A percentile compares a stretch with the other conserved stretches of the same genome.
Conservation (phyloP, 2,113 vertebrate species). For the Peromyscus californicus region DNA sequence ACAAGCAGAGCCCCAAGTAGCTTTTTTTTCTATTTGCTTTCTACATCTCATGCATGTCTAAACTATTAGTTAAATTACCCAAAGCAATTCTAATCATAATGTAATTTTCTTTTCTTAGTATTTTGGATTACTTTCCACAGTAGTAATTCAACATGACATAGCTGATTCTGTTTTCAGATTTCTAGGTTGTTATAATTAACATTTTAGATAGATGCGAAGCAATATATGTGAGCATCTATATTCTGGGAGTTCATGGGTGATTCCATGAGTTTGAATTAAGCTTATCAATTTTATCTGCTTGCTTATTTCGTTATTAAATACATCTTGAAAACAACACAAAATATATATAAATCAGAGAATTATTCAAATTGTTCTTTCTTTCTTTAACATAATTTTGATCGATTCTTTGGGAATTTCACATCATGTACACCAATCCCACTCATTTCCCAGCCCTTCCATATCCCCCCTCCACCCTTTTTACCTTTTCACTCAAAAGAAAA, state of each 20-base stretch:
- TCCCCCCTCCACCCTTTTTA: no score
- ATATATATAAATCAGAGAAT: background rate
- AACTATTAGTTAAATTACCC: background rate
- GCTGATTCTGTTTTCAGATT: background rate
- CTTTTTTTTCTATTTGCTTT: background rate
- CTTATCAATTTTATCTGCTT: background rate
- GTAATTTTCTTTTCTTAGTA: background rate
- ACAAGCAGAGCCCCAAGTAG: background rate
- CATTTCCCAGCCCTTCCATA: no score
- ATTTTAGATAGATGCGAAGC: background rate
- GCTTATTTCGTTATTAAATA: background rate
- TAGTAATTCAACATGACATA: background rate
- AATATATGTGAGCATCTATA: background rate
- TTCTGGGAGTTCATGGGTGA: background rate
- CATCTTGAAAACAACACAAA: background rate
- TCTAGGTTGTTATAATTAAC: background rate
- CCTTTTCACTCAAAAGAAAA: no score
- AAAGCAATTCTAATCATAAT: background rate
- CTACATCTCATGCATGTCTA: background rate
- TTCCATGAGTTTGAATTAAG: background rate
- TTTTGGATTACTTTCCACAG: background rate
- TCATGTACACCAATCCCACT: no score
- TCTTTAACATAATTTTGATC: background rate
- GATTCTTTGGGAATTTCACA: no score
- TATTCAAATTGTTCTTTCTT: background rate